Percentiles rank a stretch among this genome's conserved stretches.
Conservation (phyloP, 1,140 invertebrate genomes). For the Eupristina koningsbergeri region DNA sequence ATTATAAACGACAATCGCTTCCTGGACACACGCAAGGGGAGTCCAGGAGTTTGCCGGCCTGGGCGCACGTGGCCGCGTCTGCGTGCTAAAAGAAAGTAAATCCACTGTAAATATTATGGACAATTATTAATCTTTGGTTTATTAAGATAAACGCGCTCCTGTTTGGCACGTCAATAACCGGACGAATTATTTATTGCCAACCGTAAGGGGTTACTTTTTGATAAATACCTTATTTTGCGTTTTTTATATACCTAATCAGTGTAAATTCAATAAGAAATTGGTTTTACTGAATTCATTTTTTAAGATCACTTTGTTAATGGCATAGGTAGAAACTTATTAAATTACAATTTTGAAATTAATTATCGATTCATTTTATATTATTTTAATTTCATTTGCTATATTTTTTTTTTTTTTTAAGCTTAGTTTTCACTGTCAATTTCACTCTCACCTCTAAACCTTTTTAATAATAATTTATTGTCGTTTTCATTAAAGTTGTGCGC, state of each 20-base stretch:
- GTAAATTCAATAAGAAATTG: too few species aligned
- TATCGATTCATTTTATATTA: too few species aligned
- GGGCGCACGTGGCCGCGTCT: not conserved
- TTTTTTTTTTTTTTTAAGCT: too few species aligned
- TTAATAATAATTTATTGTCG: too few species aligned
- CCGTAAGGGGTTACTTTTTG: not conserved
- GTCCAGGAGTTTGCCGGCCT: not conserved
- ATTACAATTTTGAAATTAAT: too few species aligned
- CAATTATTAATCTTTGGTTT: slow-evolving; percentile 36
- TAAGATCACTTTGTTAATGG: too few species aligned
- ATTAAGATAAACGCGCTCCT: slow-evolving; percentile 9
- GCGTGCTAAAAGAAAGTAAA: not conserved
- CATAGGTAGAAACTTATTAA: too few species aligned
- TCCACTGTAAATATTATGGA: slow-evolving; percentile 9
- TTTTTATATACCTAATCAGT: not conserved
- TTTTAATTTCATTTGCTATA: too few species aligned
- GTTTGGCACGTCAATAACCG: not conserved
- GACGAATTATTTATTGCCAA: not conserved
- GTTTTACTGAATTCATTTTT: too few species aligned
- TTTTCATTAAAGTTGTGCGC: too few species aligned
- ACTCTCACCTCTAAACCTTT: too few species aligned
- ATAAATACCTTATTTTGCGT: not conserved
- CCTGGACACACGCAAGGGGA: not conserved
- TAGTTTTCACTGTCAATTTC: too few species aligned
- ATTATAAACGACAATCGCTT: slow-evolving; percentile 62